Evolutionary conservation across 1,140 invertebrate species (phyloP).

Genomic region (Drosophila pectinifera): DNA sequence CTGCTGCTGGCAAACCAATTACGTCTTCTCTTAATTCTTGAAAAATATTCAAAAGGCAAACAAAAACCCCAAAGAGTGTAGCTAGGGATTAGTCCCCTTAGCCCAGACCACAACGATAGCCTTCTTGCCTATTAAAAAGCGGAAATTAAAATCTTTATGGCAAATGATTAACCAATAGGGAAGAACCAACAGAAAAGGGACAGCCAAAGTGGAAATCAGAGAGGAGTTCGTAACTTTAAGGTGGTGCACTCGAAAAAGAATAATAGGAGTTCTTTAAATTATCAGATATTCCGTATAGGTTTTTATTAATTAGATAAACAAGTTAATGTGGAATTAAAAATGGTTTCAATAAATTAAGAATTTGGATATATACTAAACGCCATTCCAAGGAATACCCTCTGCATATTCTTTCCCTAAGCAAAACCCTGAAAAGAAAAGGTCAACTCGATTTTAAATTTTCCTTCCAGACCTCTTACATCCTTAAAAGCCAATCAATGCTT

Average conservation of each 20-base stretch:
- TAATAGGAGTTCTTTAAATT: background rate
- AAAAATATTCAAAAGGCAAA: constrained; percentile 66
- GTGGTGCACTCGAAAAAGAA: background rate
- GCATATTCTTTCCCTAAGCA: background rate
- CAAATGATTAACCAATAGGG: constrained; percentile 81
- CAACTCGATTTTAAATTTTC: constrained; percentile 4
- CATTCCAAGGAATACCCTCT: too few relatives aligned
- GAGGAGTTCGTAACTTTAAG: background rate
- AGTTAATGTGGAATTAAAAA: too few relatives aligned
- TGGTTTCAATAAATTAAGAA: too few relatives aligned
- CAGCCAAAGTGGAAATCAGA: constrained; percentile 18
- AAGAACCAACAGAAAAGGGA: constrained; percentile 49
- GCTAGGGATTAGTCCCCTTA: constrained; percentile 24
- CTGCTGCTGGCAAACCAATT: constrained; percentile 46
- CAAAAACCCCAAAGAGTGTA: constrained; percentile 31
- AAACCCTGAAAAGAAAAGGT: too few relatives aligned
- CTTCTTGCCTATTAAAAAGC: constrained; percentile 66
- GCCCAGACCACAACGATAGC: constrained; percentile 40
- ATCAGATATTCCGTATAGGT: too few relatives aligned
- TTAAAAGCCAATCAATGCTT: constrained; percentile 4
- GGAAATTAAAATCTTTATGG: constrained; percentile 84
- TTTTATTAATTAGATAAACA: too few relatives aligned
- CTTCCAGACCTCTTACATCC: background rate
- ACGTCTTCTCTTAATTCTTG: constrained; percentile 30
- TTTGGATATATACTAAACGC: background rate